Percentiles rank a stretch among this genome's conserved stretches.
These are phyloP conservation scores for Melipona beecheii DNA, from an alignment of 2,888 invertebrate species.

Conservation along the genomic window DNA sequence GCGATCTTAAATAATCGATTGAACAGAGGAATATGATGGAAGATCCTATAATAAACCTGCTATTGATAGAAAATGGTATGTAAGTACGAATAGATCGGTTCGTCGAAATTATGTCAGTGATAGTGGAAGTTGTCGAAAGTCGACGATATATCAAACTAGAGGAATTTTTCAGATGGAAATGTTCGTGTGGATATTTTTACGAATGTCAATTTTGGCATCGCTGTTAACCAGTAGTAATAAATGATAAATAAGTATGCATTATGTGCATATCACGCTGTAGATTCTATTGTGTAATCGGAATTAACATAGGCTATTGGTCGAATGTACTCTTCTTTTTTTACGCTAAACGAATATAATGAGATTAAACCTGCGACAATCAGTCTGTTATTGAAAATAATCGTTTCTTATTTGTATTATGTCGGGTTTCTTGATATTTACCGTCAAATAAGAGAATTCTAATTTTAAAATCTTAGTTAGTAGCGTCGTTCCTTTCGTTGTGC, in stretches of 20 bases:
- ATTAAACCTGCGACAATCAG: constrained; percentile 21
- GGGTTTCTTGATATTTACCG: neutral
- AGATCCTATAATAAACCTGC: no score
- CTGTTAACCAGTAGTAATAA: neutral
- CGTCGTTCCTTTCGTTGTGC: neutral
- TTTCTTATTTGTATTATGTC: constrained; percentile 1
- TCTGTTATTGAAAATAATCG: constrained; percentile 5
- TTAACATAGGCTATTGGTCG: neutral
- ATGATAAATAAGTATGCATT: neutral
- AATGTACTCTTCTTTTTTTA: neutral
- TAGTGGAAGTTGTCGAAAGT: neutral
- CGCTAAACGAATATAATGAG: constrained; percentile 7
- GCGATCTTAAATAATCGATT: no score
- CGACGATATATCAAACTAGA: neutral
- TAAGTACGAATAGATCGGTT: neutral
- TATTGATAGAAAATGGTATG: no score
- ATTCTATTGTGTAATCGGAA: constrained; percentile 3
- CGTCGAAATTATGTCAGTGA: constrained; percentile 2
- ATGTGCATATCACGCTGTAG: neutral
- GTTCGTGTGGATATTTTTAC: neutral
- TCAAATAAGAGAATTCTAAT: neutral
- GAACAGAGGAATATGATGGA: no score
- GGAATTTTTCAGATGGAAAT: neutral
- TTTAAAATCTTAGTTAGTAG: no score
- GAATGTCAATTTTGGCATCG: neutral